Evolutionary conservation across 2,113 vertebrate species (phyloP).

Genomic region (Psammodynastes pulverulentus): DNA sequence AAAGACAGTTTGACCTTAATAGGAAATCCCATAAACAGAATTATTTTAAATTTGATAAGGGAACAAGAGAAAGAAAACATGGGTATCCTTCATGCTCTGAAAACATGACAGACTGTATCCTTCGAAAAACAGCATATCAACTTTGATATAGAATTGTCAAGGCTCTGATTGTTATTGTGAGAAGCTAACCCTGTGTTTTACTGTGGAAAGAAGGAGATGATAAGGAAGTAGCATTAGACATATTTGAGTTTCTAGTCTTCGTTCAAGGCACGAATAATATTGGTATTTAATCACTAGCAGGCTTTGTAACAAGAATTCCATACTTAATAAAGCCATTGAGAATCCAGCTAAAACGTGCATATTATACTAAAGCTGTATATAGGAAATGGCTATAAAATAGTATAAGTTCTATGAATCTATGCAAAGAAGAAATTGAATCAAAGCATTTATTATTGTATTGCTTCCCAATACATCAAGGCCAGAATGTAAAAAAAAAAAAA

Average conservation of each 20-base stretch:
- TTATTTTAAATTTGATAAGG: neutral
- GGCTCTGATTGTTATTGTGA: neutral
- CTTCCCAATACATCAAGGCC: constrained; percentile 29
- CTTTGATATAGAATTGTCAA: neutral
- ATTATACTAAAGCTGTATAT: neutral
- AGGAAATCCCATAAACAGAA: neutral
- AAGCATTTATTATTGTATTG: constrained; percentile 39
- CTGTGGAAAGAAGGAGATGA: neutral
- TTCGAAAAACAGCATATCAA: neutral
- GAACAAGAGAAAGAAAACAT: neutral
- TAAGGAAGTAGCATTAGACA: neutral
- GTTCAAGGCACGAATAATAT: neutral
- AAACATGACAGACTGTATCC: neutral
- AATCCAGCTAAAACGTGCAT: neutral
- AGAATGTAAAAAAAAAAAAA: constrained; percentile 33
- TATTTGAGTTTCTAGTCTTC: neutral
- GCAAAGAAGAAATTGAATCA: constrained; percentile 30
- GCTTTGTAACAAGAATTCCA: neutral
- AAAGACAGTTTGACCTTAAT: neutral
- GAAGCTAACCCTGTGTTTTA: neutral
- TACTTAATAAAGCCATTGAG: neutral
- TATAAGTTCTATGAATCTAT: neutral
- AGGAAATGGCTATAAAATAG: neutral
- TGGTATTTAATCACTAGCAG: neutral
- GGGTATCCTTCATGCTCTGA: neutral